Evolutionary conservation across 1,140 invertebrate genomes (phyloP), one percentile per base, ranked within the genome.

Genomic region (Camponotus pennsylvanicus): DNA sequence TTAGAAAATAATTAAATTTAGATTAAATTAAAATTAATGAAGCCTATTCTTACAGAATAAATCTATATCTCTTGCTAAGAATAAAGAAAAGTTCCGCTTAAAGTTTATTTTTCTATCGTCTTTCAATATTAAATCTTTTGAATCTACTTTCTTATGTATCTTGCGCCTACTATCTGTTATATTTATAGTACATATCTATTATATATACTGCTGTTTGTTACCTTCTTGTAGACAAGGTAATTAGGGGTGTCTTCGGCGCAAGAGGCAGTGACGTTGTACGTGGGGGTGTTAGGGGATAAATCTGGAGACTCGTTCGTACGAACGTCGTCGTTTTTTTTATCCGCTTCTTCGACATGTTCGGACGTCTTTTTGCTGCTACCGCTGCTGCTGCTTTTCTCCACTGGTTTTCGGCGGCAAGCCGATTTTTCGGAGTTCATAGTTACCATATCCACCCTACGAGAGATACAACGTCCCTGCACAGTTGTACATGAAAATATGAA

Each of bases 391-490:
- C 90, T 92, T 42, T 92, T 93, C 66, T 91, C 92, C 83, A 89
- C 89, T 90, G 89, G 91, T 85, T 94, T 93, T 91, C 92, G 94
- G 89, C 94, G 93, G 88, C 91, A 94, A 89, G 92, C 93, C 92
- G 93, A 93, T 87, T 94, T 94, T 93, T 95, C 94, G 90, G 94
- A 93, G 92, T 93, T 95, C 94, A 95, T 95, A 90, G 94, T 94
- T 93, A 95, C 94, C 94, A 95, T 94, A 93, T 93, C 93, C 92
- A 92, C 90, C 69, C 92, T 92, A 93, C 83, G 86, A 52, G 78
- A 92, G 76, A 82, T 67, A 88, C 89, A 93, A 79, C 32, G 40
- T 78, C 42, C 42, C 59, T 37, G 7, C 40, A 83, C 13, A 78
- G 11, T 40, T 64, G 66, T 27, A 8, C 1, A 6, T 34, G 18